phyloP scores from a whole-genome alignment of 2,113 vertebrate species.

The Sapayoa aenigma region DNA sequence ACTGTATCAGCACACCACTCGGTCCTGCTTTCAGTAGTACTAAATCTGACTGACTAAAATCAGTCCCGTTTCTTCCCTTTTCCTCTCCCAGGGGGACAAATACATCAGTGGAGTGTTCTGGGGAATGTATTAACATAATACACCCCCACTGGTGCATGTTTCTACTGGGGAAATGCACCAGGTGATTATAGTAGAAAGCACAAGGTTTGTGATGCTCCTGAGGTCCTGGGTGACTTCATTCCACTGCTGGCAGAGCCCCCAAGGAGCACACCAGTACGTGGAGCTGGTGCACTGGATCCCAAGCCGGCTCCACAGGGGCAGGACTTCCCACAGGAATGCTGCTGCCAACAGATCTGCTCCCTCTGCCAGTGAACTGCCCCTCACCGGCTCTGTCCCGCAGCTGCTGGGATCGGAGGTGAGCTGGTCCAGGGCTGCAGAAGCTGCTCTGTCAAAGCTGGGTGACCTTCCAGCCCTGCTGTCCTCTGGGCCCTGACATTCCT shows the following conservation, averaged over 20 bases:
- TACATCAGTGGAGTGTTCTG: not conserved
- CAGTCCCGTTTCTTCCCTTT: not conserved
- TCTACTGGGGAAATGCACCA: not conserved
- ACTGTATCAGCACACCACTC: not conserved
- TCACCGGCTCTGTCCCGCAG: accelerated
- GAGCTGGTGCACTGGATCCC: not conserved
- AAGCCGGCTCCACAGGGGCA: not conserved
- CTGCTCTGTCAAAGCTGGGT: accelerated
- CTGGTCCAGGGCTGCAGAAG: not conserved
- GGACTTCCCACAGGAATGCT: not conserved
- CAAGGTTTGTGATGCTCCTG: not conserved
- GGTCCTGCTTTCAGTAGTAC: not conserved
- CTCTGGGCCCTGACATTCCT: not conserved
- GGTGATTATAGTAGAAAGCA: not conserved
- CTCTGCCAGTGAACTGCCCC: not conserved
- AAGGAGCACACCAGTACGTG: not conserved
- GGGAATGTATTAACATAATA: not conserved
- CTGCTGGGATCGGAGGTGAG: not conserved
- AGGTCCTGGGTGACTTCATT: not conserved
- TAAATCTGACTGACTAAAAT: no score
- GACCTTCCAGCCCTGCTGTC: not conserved
- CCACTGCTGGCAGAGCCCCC: not conserved
- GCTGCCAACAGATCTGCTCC: not conserved
- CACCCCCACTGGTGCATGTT: not conserved
- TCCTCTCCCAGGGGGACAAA: not conserved